A percentile compares a stretch with the other conserved stretches of the same genome.
phyloP scores from a whole-genome alignment of 2,888 invertebrate genomes.

The Diaphora mendica region DNA sequence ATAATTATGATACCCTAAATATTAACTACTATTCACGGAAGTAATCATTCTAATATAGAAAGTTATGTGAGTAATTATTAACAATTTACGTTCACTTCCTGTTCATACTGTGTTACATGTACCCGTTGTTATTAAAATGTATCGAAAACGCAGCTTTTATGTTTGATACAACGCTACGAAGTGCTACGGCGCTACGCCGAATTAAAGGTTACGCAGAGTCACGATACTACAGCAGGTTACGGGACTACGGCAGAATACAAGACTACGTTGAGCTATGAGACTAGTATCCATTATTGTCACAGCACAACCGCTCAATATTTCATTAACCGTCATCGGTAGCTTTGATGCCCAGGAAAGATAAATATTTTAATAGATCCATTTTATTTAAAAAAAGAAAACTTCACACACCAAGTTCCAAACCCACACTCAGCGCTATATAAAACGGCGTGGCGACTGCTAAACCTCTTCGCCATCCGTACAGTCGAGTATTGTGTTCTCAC shows the following conservation, averaged over 20 bases:
- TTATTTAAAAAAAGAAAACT: too few species aligned
- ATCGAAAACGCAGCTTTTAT: not conserved
- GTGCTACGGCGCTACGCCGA: not conserved
- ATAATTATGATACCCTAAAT: not conserved
- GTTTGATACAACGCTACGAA: not conserved
- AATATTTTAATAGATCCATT: too few species aligned
- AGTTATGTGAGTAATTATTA: not conserved
- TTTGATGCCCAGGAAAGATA: not conserved
- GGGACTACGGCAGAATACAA: not conserved
- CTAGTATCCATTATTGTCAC: not conserved
- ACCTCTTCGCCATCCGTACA: too few species aligned
- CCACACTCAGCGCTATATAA: too few species aligned
- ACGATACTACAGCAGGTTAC: not conserved
- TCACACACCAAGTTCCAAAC: too few species aligned
- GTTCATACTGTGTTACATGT: not conserved
- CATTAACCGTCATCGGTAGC: too few species aligned
- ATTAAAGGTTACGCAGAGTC: not conserved
- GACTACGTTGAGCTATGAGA: not conserved
- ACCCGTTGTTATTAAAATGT: not conserved
- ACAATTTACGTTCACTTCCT: not conserved
- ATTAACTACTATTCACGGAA: not conserved
- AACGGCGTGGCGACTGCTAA: too few species aligned
- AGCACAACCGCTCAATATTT: too few species aligned
- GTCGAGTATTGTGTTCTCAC: not conserved
- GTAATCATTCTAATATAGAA: not conserved